Conservation (phyloP, 35 echinoderm and acorn worm genomes). For the Patiria miniata region DNA sequence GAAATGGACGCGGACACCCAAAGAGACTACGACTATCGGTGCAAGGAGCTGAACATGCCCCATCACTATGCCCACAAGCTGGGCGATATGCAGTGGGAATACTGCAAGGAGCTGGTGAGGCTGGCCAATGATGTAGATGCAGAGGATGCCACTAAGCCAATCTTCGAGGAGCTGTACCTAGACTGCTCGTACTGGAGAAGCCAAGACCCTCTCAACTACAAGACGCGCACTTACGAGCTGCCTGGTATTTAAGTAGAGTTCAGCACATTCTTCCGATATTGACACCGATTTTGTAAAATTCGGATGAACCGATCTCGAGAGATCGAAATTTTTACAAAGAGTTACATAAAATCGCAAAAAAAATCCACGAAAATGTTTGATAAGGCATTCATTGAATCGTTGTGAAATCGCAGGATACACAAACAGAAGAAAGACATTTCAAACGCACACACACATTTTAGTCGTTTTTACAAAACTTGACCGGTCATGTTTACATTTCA, state of each 20-base stretch:
- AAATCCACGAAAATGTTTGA: too few relatives aligned
- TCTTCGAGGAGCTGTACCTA: conserved; percentile 62
- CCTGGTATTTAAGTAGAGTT: background rate
- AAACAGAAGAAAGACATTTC: too few relatives aligned
- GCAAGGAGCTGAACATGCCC: conserved; percentile 26
- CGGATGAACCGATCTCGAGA: too few relatives aligned
- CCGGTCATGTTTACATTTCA: too few relatives aligned
- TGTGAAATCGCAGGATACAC: too few relatives aligned
- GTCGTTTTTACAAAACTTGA: too few relatives aligned
- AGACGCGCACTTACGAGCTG: conserved; percentile 68
- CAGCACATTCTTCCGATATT: too few relatives aligned
- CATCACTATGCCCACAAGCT: conserved; percentile 67
- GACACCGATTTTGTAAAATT: too few relatives aligned
- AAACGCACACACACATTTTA: too few relatives aligned
- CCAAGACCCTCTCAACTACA: conserved; percentile 52
- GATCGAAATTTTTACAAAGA: too few relatives aligned
- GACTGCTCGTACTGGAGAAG: conserved; percentile 6
- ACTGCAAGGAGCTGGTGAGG: conserved; percentile 44
- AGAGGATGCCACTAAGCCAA: background rate
- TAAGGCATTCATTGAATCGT: too few relatives aligned
- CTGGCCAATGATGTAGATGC: conserved; percentile 20
- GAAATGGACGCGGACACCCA: conserved; percentile 73
- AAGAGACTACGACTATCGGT: conserved; percentile 32
- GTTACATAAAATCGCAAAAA: too few relatives aligned
- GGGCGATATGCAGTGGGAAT: conserved; percentile 75